These are phyloP conservation scores for Eulemur mongoz DNA, from an alignment of 2,797 vertebrate species.

Conservation along the genomic window DNA sequence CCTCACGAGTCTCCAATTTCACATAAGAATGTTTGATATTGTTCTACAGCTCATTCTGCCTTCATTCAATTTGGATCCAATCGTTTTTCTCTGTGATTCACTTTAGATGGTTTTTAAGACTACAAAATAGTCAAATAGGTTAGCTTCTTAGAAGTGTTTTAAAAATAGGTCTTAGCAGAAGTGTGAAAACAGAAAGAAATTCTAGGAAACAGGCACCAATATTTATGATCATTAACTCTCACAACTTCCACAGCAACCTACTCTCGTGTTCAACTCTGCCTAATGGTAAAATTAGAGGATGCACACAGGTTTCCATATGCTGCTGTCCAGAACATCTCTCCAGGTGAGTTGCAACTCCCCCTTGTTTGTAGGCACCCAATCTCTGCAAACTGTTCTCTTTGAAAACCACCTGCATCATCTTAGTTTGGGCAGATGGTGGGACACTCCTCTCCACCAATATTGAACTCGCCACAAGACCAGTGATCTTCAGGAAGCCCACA, in stretches of 20 bases:
- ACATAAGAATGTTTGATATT: background rate
- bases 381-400: background rate
- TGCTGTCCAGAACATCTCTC: background rate
- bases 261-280: background rate
- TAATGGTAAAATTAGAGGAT: background rate
- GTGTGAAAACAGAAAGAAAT: background rate
- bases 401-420: background rate
- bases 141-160: background rate
- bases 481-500: too few species aligned
- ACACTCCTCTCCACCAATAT: background rate
- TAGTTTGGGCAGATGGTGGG: background rate
- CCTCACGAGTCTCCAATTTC: background rate
- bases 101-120: background rate
- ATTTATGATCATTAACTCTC: background rate
- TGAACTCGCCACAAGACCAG: background rate
- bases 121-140: background rate
- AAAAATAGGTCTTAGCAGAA: background rate
- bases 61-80: background rate
- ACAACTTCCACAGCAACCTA: accelerated
- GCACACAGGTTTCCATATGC: accelerated
- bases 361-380: background rate
- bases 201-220: background rate
- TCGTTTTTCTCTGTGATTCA: background rate
- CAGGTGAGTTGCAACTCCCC: background rate
- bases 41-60: background rate